Evolutionary conservation across 1,140 invertebrate species (phyloP).

Genomic region (Aphis craccivora): DNA sequence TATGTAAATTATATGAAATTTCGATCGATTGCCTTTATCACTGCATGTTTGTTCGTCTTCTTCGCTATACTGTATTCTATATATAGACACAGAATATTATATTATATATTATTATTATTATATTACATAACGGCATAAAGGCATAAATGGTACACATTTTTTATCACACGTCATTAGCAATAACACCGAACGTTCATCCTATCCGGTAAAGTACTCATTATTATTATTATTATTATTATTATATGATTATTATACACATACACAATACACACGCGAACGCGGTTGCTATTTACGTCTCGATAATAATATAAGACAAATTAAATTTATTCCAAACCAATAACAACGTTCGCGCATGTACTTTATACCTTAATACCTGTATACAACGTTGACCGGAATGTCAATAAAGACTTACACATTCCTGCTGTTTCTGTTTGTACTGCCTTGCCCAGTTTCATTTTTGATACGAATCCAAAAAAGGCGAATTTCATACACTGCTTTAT

Average conservation of each 20-base stretch:
- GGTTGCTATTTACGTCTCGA: neutral
- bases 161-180: neutral
- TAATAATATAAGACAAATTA: neutral
- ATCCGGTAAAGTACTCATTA: neutral
- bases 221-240: neutral
- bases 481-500: neutral
- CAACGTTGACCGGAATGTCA: neutral
- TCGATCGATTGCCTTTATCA: neutral
- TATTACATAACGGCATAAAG: neutral
- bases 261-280: neutral
- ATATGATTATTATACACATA: too few species aligned
- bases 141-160: neutral
- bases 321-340: neutral
- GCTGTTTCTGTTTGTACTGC: neutral
- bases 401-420: neutral
- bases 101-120: neutral
- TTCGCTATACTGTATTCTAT: neutral
- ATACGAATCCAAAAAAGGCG: neutral
- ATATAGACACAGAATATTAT: neutral
- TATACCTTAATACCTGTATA: neutral
- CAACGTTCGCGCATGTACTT: neutral
- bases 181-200: neutral
- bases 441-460: neutral
- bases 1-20: neutral
- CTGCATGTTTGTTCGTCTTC: neutral